Conservation (phyloP, 2,888 invertebrate species). For the Erebia epiphron region DNA sequence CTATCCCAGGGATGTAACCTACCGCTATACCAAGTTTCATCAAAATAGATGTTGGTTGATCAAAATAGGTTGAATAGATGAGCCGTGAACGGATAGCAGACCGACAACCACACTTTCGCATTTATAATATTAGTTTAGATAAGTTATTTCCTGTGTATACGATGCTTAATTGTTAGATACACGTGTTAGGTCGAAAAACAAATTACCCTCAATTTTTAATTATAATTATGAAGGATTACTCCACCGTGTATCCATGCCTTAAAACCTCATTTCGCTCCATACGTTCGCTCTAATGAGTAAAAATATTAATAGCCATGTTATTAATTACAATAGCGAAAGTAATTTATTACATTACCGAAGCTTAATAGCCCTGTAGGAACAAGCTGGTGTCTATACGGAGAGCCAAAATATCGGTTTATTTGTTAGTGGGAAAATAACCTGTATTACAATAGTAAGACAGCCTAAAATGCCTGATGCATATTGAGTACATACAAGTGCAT, state of each 20-base stretch:
- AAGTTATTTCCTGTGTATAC: background rate
- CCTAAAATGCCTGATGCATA: background rate
- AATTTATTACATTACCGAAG: conserved; percentile 47
- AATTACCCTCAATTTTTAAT: conserved; percentile 13
- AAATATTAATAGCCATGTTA: conserved; percentile 50
- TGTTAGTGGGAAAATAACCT: background rate
- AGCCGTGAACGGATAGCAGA: too few relatives aligned
- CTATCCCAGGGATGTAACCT: too few relatives aligned
- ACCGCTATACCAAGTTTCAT: too few relatives aligned
- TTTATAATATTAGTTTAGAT: too few relatives aligned
- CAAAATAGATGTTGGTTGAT: too few relatives aligned
- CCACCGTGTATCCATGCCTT: conserved; percentile 33
- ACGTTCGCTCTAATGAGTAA: conserved; percentile 49
- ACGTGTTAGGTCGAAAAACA: conserved; percentile 2
- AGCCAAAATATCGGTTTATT: background rate
- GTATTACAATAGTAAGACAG: background rate
- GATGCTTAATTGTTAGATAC: background rate
- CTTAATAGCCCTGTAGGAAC: conserved; percentile 43
- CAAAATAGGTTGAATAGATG: too few relatives aligned
- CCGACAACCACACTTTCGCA: too few relatives aligned
- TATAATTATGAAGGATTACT: conserved; percentile 4
- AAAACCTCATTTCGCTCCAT: conserved; percentile 42
- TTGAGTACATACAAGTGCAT: background rate
- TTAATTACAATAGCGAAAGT: conserved; percentile 48
- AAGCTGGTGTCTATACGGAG: conserved; percentile 27